Conservation (phyloP, 1,140 invertebrate species). For the Drosophila ambigua region DNA sequence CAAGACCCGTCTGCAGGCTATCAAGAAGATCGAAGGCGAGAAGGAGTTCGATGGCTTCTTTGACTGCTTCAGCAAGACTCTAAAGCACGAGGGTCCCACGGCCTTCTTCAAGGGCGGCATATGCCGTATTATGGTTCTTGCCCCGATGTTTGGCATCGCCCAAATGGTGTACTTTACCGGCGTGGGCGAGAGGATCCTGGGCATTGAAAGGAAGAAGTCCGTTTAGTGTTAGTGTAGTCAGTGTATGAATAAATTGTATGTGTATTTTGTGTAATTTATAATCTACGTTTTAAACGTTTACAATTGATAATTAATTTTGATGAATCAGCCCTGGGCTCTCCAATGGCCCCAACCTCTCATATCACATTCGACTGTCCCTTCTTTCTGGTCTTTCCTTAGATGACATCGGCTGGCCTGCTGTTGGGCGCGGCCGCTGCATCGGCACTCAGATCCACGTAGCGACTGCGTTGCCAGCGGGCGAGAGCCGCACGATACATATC, state of each 20-base stretch:
- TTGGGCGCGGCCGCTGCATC: slow-evolving; percentile 41
- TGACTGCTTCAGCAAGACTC: slow-evolving; percentile 92
- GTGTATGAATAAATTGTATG: slow-evolving; percentile 2
- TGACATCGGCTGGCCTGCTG: slow-evolving; percentile 74
- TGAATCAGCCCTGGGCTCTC: slow-evolving; percentile 45
- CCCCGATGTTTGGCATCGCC: slow-evolving; percentile 98
- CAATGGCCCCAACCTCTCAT: slow-evolving; percentile 47
- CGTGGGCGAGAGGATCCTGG: slow-evolving; percentile 94
- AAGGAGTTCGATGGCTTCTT: slow-evolving; percentile 92
- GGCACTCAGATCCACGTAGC: slow-evolving; percentile 59
- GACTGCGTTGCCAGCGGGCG: slow-evolving; percentile 56
- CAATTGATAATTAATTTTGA: slow-evolving; percentile 45
- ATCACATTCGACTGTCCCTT: slow-evolving; percentile 56
- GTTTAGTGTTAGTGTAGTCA: slow-evolving; percentile 22
- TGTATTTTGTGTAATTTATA: slow-evolving; percentile 21
- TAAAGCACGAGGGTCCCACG: slow-evolving; percentile 93
- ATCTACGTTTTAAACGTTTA: slow-evolving; percentile 26
- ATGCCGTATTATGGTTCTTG: slow-evolving; percentile 98
- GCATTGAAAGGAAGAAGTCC: slow-evolving; percentile 71
- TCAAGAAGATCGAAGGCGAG: slow-evolving; percentile 93
- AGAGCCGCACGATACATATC: slow-evolving; percentile 70
- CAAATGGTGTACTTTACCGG: slow-evolving; percentile 99
- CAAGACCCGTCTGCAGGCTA: slow-evolving; percentile 97
- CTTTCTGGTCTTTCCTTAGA: slow-evolving; percentile 31
- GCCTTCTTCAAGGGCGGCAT: slow-evolving; percentile 99